Evolutionary conservation across 2,113 vertebrate species (phyloP), one percentile per base, ranked within the genome.

Genomic region (Crocuta crocuta): DNA sequence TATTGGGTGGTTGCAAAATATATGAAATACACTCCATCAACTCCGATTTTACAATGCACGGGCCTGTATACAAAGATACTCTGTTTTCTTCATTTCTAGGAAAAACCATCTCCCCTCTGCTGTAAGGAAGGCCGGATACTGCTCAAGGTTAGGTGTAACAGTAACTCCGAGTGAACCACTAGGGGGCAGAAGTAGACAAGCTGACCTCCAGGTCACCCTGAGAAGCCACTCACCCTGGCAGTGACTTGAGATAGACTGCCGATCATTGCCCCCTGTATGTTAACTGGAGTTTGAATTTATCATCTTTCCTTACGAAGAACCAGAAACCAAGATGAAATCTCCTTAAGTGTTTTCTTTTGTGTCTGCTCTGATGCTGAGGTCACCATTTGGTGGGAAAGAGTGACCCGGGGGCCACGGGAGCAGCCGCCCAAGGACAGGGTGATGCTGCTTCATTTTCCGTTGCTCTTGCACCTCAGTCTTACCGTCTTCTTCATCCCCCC

Each of bases 141-240:
- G 15, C 48, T 68, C 45, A 48, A 76, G 43, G 23, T 87, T 82
- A 73, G 81, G 43, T 43, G 16, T n/a, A 24, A 66, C 43, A 91
- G 45, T 21, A 43, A 53, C 31, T 81, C 48, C 63, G 90, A 76
- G 31, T 76, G 55, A 39, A 88, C 95, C 89, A 66, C 55, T 88
- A 96, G 92, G 74, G 83, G 94, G 61, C 80, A 89, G 89, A 97
- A 95, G 53, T 58, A 78, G 55, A 89, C 66, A 89, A 87, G 50
- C 39, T 35, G 63, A 48, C 10, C 71, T 80, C 53, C 23, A 65
- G 33, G 33, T 68, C 89, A 61, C 45, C 33, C 1, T 9, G 50
- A 79, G 55, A 91, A 74, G 7, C 26, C 39, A 16, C 79, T 74
- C 24, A 23, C 33, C 21, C 33, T 31, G 17, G 5, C 8, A 45